Percentiles rank a stretch among this genome's conserved stretches.
Evolutionary conservation across 2,797 vertebrate species (phyloP).

Genomic region (Paedocypris micromegethes): DNA sequence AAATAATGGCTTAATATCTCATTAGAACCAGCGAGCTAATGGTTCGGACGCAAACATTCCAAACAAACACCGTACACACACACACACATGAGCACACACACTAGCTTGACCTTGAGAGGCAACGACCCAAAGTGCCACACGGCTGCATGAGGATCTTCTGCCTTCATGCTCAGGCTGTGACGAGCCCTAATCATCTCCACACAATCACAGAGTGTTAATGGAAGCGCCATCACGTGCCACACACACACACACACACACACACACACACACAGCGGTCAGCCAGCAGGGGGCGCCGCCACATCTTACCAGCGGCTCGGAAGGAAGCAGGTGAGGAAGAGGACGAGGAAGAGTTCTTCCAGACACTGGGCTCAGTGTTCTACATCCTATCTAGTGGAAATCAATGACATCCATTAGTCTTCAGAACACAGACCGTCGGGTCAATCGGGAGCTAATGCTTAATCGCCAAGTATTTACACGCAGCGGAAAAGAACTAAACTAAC

Average conservation of each 20-base stretch:
- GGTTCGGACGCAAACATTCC: conserved; percentile 27
- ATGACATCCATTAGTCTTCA: not conserved
- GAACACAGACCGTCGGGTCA: not conserved
- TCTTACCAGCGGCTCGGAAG: conserved; percentile 19
- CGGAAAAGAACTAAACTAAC: too few species aligned
- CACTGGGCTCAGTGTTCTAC: conserved; percentile 13
- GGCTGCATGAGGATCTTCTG: too few species aligned
- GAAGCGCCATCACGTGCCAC: not conserved
- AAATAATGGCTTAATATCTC: conserved; percentile 42
- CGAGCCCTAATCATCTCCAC: conserved; percentile 15
- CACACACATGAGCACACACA: conserved; percentile 9
- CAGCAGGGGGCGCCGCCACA: conserved; percentile 28
- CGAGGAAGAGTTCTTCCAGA: conserved; percentile 3
- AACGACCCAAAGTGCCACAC: too few species aligned
- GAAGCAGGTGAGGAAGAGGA: conserved; percentile 8
- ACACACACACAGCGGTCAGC: not conserved
- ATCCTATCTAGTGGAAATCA: conserved; percentile 28
- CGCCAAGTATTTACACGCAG: too few species aligned
- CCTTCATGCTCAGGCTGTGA: conserved; percentile 15
- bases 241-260: not conserved
- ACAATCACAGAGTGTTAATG: not conserved
- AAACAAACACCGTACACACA: conserved; percentile 16
- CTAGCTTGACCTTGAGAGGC: conserved; percentile 16
- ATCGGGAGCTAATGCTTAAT: too few species aligned
- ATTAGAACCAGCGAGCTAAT: conserved; percentile 33